Evolutionary conservation across 2,797 vertebrate genomes (phyloP).

Genomic region (Acanthiza pusilla): DNA sequence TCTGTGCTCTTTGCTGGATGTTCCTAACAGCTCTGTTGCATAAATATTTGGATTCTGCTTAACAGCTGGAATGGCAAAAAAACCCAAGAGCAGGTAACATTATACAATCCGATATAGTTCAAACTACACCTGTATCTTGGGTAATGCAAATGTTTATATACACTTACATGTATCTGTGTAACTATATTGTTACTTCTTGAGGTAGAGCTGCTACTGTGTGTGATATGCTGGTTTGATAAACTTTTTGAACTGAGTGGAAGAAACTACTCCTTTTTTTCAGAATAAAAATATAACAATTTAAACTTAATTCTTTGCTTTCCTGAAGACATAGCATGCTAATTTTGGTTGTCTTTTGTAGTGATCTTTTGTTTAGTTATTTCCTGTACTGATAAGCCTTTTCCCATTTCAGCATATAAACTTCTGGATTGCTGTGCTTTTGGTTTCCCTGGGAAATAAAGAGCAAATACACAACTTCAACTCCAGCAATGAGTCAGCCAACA

Average conservation of each 20-base stretch:
- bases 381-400: neutral
- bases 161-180: neutral
- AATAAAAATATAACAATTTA: neutral
- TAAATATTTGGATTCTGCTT: neutral
- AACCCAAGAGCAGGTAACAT: neutral
- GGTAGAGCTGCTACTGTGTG: neutral
- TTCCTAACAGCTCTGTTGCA: neutral
- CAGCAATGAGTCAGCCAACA: accelerated
- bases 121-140: neutral
- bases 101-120: neutral
- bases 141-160: neutral
- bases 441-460: neutral
- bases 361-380: neutral
- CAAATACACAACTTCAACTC: neutral
- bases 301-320: neutral
- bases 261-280: neutral
- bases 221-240: neutral
- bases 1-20: neutral
- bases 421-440: neutral
- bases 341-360: neutral
- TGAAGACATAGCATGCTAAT: neutral
- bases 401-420: neutral
- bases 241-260: neutral
- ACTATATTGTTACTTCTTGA: neutral
- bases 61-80: neutral